Base-by-base conservation (phyloP, 2,888 invertebrate species). In the Polylopha cassiicola region DNA sequence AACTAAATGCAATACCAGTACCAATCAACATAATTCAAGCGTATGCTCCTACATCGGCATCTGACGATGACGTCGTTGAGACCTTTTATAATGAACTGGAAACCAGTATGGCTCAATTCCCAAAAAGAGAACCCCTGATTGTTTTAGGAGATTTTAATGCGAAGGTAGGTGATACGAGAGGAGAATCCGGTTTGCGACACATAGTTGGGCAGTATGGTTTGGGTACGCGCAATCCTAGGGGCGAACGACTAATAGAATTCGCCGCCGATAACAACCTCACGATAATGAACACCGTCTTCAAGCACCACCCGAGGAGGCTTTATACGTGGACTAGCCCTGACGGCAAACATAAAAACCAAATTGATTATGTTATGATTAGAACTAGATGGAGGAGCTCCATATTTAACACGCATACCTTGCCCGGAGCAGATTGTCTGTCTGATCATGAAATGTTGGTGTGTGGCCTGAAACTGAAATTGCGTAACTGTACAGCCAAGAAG, bases 71-170 rank as follows among this genome's bases (percentile, higher is more conserved):
- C 3, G 22, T 10, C 6, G 9, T 44, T 4, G 46, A 44, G 10
- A 14, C 28, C 1, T 48, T 46, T 8, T 44, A 46, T 10, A 22
- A 26, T 2, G 29, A 33, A 2, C 7, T 48, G 8, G 34, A 44
- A 16, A 4, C 37, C 1, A 20, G 24, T 2, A 37, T 47, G 4
- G n/a, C 26, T 2, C 45, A 38, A 30, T 20, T 51, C 8, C 48
- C 51, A 3, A 46, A 42, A 1, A 47, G 44, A 33, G 45, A 51
- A 14, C 1, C 37, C 2, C 13, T 49, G 3, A 7, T 46, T 2
- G 21, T 49, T 13, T 7, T 49, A 13, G 46, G 48, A 1, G 48
- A 51, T 15, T 49, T 51, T 8, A 47, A 48, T 21, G 46, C 48
- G 0, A 51, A 51, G 21, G 20, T 48, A 1, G 47, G 39, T 2